Percentiles rank a stretch among this genome's conserved stretches.
phyloP scores from a whole-genome alignment of 2,113 vertebrate genomes.

The Ramphastos sulfuratus region DNA sequence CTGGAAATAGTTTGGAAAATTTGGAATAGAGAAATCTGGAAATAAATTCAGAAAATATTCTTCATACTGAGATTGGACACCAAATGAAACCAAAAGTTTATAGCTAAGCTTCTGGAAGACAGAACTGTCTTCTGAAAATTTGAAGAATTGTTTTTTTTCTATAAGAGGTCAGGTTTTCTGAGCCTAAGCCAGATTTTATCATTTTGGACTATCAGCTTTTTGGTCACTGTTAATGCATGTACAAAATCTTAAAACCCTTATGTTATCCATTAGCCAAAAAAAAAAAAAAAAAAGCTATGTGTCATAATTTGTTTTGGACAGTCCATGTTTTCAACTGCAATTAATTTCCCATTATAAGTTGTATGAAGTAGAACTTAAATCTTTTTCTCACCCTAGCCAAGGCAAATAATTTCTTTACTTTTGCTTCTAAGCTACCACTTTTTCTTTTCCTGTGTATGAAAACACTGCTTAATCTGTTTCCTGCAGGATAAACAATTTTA shows the following conservation, averaged over 20 bases:
- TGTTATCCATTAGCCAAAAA: neutral
- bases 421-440: neutral
- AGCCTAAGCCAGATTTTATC: neutral
- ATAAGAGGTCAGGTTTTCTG: neutral
- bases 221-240: neutral
- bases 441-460: constrained; percentile 29
- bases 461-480: constrained; percentile 34
- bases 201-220: neutral
- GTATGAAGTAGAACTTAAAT: neutral
- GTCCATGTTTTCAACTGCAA: neutral
- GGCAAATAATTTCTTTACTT: neutral
- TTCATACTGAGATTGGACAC: neutral
- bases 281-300: neutral
- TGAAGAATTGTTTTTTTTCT: neutral
- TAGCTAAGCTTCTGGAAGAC: neutral
- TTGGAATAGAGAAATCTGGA: neutral
- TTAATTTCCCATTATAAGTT: neutral
- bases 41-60: neutral
- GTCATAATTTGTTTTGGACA: neutral
- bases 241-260: neutral
- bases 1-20: neutral
- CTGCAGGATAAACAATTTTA: constrained; percentile 43
- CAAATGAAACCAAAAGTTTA: neutral
- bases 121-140: neutral
- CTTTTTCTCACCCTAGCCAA: neutral